phyloP scores from a whole-genome alignment of 2,888 invertebrate species.

The Julus scanicus region DNA sequence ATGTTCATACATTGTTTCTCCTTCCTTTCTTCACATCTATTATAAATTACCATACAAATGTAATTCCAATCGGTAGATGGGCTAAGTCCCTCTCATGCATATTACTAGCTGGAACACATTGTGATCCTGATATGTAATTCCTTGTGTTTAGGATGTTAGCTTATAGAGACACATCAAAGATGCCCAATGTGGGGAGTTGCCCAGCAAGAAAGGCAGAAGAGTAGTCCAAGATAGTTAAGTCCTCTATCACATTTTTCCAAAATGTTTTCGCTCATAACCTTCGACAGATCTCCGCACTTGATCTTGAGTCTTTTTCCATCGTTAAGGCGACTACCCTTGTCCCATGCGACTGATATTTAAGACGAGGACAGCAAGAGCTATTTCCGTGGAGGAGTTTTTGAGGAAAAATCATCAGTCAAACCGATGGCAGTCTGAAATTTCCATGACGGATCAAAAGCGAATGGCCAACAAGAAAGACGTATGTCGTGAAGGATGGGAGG shows the following conservation, averaged over 20 bases:
- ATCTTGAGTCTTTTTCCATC: slow-evolving; percentile 43
- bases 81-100: too few relatives aligned
- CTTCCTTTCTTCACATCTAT: too few relatives aligned
- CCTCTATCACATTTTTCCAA: slow-evolving; percentile 29
- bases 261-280: slow-evolving; percentile 30
- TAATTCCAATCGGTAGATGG: too few relatives aligned
- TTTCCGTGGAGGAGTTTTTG: slow-evolving; percentile 5
- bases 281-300: slow-evolving; percentile 35
- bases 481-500: slow-evolving; percentile 13
- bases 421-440: slow-evolving; percentile 5
- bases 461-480: slow-evolving; percentile 5
- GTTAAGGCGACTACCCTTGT: slow-evolving; percentile 2
- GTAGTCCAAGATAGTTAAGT: slow-evolving; percentile 6
- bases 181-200: not conserved
- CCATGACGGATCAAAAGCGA: slow-evolving; percentile 23
- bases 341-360: slow-evolving; percentile 40
- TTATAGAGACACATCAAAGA: not conserved
- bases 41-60: too few relatives aligned
- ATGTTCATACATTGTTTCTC: too few relatives aligned
- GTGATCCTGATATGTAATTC: too few relatives aligned
- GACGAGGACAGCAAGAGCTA: slow-evolving; percentile 39
- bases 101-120: too few relatives aligned
- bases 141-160: too few relatives aligned
- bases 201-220: not conserved
- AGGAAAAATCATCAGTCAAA: slow-evolving; percentile 32